A percentile compares a stretch with the other conserved stretches of the same genome.
phyloP scores from a whole-genome alignment of 2,797 vertebrate species.

The Spinus pinus region DNA sequence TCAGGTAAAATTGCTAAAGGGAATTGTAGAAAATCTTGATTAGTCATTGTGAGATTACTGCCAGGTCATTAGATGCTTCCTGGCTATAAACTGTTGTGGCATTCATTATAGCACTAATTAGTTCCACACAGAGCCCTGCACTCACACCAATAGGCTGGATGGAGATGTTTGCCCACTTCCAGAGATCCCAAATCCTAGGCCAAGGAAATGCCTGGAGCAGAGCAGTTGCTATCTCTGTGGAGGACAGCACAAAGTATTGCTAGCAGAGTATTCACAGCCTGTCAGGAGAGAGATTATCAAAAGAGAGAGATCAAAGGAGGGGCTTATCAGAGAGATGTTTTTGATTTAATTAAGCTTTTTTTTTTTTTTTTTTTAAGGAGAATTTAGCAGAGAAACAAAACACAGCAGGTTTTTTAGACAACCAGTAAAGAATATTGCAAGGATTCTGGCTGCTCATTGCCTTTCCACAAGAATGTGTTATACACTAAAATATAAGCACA shows the following conservation, averaged over 20 bases:
- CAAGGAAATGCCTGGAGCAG: neutral
- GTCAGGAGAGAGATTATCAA: neutral
- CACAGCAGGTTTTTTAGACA: neutral
- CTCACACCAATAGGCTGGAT: neutral
- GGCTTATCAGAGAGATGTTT: neutral
- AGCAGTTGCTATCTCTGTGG: neutral
- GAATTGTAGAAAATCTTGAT: neutral
- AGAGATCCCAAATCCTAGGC: neutral
- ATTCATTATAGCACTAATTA: neutral
- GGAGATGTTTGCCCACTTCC: neutral
- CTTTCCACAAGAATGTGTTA: neutral
- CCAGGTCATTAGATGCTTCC: neutral
- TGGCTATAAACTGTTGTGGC: neutral
- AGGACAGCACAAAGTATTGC: neutral
- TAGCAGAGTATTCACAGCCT: neutral
- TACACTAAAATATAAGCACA: neutral
- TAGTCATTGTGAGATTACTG: neutral
- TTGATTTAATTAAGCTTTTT: neutral
- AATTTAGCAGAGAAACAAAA: neutral
- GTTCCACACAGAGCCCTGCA: neutral
- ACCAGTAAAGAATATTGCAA: neutral
- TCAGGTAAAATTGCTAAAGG: neutral
- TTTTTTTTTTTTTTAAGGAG: neutral
- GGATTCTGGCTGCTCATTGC: neutral
- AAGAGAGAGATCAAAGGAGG: neutral